Evolutionary conservation across 2,888 invertebrate genomes (phyloP), one percentile per base, ranked within the genome.

Genomic region (Hydraecia micacea): DNA sequence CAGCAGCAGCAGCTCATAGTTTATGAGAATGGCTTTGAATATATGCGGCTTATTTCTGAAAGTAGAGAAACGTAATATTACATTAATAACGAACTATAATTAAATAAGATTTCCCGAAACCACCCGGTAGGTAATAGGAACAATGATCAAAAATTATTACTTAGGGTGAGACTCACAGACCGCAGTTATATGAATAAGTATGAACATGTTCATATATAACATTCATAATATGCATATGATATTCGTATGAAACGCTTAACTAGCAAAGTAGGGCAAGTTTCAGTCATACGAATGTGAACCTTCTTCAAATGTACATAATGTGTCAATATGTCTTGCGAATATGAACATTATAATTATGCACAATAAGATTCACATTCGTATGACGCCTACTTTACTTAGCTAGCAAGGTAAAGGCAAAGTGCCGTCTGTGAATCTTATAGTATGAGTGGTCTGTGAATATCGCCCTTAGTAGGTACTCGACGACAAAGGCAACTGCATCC

Each of bases 1-100:
- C 67, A 99, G 93, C 76, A 98, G 93, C 87, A 99, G 94, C 68
- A 99, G 97, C 91, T 97, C 97, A 85, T 97, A 97, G 91, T 98
- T 97, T 87, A 97, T 96, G 18, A 93, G 83, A 60, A 98, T 94
- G 86, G 98, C 97, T 90, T 93, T 91, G 89, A 97, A 92, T 87
- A 98, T 95, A 72, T 97, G 95, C 25, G 95, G 95, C 77, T 97
- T 96, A 90, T 98, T 96, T 88, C 98, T 98, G 96, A 87, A 98
- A 97, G 83, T 90, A 91, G 86, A 90, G 88, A 87, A 90, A 66
- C 32, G 32, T 11, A 49, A 55, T 73, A 75, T 39, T 60, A 62
- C 9, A 36, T 55, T 78, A 46, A 36, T 66, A 66, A 65, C 13
- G 7, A 39, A 36, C 25, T 62, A n/a, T 1, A 52, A 68, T 39